Evolutionary conservation across 2,113 vertebrate species (phyloP).

Genomic region (Vanacampus margaritifer): DNA sequence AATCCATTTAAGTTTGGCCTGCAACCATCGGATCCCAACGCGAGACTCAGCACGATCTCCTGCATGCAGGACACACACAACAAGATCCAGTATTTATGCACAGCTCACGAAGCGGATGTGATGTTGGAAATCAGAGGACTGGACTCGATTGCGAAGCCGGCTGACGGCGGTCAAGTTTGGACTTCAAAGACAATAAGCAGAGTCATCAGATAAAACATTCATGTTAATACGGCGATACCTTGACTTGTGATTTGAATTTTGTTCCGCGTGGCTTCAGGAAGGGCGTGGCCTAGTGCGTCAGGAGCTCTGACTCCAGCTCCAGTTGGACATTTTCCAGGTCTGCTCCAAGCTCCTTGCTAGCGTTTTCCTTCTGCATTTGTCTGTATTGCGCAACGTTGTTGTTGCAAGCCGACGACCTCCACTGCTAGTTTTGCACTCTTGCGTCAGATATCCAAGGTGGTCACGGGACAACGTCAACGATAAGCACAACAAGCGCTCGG

Average conservation of each 20-base stretch:
- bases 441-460: too few relatives aligned
- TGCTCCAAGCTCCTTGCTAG: too few relatives aligned
- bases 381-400: too few relatives aligned
- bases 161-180: background rate
- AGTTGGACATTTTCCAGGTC: too few relatives aligned
- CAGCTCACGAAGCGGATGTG: background rate
- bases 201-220: slow-evolving; percentile 33
- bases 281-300: too few relatives aligned
- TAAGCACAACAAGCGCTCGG: background rate
- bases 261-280: too few relatives aligned
- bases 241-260: too few relatives aligned
- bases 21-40: slow-evolving; percentile 24
- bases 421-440: too few relatives aligned
- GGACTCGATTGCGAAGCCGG: background rate
- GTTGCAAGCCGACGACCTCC: too few relatives aligned
- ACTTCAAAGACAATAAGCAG: background rate
- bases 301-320: too few relatives aligned
- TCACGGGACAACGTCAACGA: background rate
- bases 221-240: too few relatives aligned
- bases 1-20: slow-evolving; percentile 64
- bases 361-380: too few relatives aligned
- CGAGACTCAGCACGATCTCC: background rate
- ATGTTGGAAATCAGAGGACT: background rate
- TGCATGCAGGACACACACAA: slow-evolving; percentile 6
- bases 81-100: background rate